Percentiles rank a stretch among this genome's conserved stretches.
Conservation (phyloP, 2,888 invertebrate species). For the Macrosiphum euphorbiae region DNA sequence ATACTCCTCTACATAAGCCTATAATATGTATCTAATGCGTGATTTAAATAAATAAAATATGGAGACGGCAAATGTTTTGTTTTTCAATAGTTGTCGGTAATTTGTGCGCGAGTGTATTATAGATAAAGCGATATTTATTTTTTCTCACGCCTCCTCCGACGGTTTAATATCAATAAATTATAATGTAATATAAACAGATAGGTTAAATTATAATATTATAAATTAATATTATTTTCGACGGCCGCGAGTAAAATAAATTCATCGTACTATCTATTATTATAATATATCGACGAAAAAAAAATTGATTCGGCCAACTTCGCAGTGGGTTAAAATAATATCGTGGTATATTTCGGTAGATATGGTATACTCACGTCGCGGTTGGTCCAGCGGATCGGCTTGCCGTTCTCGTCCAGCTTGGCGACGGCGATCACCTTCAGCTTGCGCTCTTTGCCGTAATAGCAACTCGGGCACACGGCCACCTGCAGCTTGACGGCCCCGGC, state of each 20-base stretch:
- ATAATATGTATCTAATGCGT: background rate
- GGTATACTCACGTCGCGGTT: conserved; percentile 8
- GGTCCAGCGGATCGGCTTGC: background rate
- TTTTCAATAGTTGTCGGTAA: background rate
- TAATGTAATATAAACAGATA: background rate
- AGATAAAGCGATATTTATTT: background rate
- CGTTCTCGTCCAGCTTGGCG: background rate
- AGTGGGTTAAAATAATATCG: background rate
- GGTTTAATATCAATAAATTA: background rate
- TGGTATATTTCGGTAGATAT: background rate
- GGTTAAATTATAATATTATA: too few species aligned
- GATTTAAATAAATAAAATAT: background rate
- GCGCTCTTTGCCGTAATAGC: background rate
- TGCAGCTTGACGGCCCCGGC: background rate
- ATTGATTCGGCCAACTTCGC: too few species aligned
- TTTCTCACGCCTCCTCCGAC: background rate
- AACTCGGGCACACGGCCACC: background rate
- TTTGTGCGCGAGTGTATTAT: background rate
- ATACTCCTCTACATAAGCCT: background rate
- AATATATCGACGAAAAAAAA: too few species aligned
- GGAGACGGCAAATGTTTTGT: background rate
- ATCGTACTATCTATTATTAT: too few species aligned
- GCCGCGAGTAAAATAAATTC: too few species aligned
- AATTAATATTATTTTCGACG: too few species aligned
- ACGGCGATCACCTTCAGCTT: conserved; percentile 27